Conservation (phyloP, 2,113 vertebrate genomes). For the Clarias magur region DNA sequence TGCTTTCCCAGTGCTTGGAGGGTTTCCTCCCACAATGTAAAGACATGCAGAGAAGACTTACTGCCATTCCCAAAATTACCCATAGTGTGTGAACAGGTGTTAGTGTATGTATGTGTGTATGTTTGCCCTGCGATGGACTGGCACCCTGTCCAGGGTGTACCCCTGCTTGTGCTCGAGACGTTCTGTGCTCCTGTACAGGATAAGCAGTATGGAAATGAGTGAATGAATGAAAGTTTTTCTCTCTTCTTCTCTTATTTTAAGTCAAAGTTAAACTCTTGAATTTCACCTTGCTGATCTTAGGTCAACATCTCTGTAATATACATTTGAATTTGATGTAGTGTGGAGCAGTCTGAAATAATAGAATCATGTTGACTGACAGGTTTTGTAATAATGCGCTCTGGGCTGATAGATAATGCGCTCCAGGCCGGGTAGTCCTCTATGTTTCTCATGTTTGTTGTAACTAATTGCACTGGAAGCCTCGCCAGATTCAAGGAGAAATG, state of each 20-base stretch:
- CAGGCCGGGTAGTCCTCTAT: not conserved
- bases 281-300: not conserved
- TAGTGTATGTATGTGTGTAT: too few relatives aligned
- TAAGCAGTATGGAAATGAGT: too few relatives aligned
- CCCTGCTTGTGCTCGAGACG: too few relatives aligned
- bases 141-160: too few relatives aligned
- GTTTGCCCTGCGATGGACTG: too few relatives aligned
- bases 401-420: slow-evolving; percentile 1
- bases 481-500: slow-evolving; percentile 38
- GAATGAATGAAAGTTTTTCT: too few relatives aligned
- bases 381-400: slow-evolving; percentile 13
- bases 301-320: not conserved
- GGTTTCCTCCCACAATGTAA: too few relatives aligned
- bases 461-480: slow-evolving; percentile 9
- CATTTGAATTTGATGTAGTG: not conserved
- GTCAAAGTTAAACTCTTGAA: not conserved
- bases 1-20: too few relatives aligned
- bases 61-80: too few relatives aligned
- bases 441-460: slow-evolving; percentile 31
- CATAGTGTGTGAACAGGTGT: too few relatives aligned
- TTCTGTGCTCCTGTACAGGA: too few relatives aligned
- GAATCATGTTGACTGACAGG: slow-evolving; percentile 21
- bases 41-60: too few relatives aligned
- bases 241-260: not conserved
- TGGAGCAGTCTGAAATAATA: not conserved